phyloP scores from a whole-genome alignment of 2,888 invertebrate species.

The Arge pagana region DNA sequence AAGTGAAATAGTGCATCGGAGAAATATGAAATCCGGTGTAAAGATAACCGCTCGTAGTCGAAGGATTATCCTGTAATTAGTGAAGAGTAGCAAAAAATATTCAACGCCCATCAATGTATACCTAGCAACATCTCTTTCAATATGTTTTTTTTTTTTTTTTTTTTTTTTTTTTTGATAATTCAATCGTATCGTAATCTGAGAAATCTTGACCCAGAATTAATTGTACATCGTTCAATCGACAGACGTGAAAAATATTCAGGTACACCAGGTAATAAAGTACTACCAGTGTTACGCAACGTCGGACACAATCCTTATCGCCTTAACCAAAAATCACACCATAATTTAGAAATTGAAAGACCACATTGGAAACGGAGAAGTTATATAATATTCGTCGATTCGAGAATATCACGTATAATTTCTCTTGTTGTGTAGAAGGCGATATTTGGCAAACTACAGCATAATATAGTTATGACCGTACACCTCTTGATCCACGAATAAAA shows the following conservation, averaged over 20 bases:
- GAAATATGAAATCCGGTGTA: not conserved
- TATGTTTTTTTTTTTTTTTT: too few species aligned
- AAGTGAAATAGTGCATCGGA: not conserved
- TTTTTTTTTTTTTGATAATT: not conserved
- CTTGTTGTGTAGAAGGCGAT: too few species aligned
- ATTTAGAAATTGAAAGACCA: too few species aligned
- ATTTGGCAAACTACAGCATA: too few species aligned
- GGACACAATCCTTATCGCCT: too few species aligned
- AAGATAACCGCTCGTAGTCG: not conserved
- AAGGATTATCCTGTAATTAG: conserved; percentile 3
- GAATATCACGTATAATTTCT: too few species aligned
- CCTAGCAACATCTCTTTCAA: not conserved
- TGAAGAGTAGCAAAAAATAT: not conserved
- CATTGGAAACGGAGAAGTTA: too few species aligned
- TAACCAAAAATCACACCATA: too few species aligned
- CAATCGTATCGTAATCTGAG: not conserved
- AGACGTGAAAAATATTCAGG: not conserved
- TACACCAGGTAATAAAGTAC: not conserved
- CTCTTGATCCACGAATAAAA: too few species aligned
- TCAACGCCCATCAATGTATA: not conserved
- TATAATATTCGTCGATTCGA: too few species aligned
- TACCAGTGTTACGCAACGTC: not conserved
- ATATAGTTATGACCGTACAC: too few species aligned
- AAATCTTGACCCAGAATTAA: not conserved
- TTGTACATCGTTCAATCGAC: not conserved